Evolutionary conservation across 2,797 vertebrate genomes (phyloP).

Genomic region (Mormyrus hasselquistii): DNA sequence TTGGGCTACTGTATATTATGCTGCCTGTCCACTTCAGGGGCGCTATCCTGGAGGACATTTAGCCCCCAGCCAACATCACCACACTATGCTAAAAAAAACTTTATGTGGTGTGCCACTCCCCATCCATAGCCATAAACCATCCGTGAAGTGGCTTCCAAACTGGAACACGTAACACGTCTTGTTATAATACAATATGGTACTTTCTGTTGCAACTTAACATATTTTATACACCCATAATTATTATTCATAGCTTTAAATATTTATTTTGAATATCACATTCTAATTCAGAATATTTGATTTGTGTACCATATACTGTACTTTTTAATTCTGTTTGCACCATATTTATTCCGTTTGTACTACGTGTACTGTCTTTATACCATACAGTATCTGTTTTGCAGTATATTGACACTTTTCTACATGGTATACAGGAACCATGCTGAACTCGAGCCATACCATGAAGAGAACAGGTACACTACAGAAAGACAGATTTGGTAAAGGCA

Average conservation of each 20-base stretch:
- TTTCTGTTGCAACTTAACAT: neutral
- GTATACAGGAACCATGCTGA: neutral
- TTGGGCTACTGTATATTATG: neutral
- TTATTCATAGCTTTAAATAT: neutral
- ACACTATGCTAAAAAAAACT: neutral
- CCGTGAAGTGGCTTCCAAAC: neutral
- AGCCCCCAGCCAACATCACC: neutral
- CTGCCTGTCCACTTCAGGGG: neutral
- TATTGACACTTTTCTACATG: neutral
- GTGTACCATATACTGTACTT: neutral
- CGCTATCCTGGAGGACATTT: neutral
- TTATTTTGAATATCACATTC: neutral
- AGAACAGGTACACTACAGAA: neutral
- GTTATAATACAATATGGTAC: neutral
- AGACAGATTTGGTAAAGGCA: neutral
- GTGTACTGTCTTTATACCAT: neutral
- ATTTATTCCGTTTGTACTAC: neutral
- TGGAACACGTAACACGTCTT: neutral
- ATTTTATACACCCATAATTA: neutral
- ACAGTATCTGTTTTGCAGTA: neutral
- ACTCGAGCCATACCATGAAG: neutral
- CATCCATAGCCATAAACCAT: neutral
- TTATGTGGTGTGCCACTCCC: neutral
- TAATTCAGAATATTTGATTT: neutral
- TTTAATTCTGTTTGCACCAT: neutral